Evolutionary conservation across 2,797 vertebrate genomes (phyloP).

Genomic region (Erethizon dorsatum): DNA sequence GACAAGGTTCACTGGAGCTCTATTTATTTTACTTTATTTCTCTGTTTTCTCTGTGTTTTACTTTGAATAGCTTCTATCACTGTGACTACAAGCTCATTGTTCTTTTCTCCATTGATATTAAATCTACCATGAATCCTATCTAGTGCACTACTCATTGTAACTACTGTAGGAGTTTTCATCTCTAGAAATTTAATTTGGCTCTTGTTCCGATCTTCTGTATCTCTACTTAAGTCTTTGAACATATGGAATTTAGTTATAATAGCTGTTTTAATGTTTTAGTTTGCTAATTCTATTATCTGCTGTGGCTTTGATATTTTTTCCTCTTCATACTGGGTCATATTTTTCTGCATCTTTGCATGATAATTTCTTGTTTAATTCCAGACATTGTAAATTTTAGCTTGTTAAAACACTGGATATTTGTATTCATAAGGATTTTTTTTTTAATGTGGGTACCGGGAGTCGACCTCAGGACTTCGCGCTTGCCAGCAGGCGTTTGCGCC

Average conservation of each 20-base stretch:
- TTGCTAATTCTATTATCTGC: background rate
- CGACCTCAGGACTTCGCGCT: no score
- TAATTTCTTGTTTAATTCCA: background rate
- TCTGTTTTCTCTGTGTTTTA: background rate
- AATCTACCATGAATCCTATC: background rate
- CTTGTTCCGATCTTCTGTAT: background rate
- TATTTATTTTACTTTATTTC: background rate
- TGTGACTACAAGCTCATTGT: background rate
- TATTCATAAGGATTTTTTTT: background rate
- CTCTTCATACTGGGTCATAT: background rate
- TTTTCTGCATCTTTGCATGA: background rate
- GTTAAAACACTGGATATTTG: background rate
- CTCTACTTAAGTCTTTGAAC: background rate
- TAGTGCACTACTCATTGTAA: background rate
- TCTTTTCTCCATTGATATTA: background rate
- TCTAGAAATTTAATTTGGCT: background rate
- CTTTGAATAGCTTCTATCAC: background rate
- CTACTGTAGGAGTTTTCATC: background rate
- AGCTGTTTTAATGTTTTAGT: background rate
- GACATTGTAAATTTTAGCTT: background rate
- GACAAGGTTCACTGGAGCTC: background rate
- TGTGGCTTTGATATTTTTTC: background rate
- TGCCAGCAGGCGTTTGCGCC: no score
- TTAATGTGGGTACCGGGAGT: no score
- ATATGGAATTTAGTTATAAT: no score